Conservation (phyloP, 2,797 vertebrate genomes). For the Alfaro cultratus region DNA sequence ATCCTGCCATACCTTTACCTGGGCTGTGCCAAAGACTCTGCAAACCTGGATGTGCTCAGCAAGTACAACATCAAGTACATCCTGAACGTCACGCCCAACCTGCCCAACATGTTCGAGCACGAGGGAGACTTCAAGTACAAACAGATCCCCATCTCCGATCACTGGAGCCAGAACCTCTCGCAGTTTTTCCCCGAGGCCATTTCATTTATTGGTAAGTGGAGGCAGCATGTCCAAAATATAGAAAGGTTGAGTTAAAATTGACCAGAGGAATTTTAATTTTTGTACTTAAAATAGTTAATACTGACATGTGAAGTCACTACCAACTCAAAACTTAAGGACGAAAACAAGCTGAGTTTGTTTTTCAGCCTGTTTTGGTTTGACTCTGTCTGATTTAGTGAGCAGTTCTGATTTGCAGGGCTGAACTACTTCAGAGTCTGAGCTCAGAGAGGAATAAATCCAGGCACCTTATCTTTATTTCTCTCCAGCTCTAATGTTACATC, state of each 20-base stretch:
- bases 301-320: background rate
- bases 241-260: background rate
- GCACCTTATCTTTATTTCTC: background rate
- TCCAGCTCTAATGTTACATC: background rate
- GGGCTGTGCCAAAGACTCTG: slow-evolving; percentile 98
- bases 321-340: background rate
- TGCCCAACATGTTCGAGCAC: slow-evolving; percentile 98
- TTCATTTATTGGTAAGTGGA: slow-evolving; percentile 94
- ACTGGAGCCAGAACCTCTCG: slow-evolving; percentile 99
- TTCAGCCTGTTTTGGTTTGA: background rate
- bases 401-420: background rate
- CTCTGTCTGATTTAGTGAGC: background rate
- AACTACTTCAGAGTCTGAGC: background rate
- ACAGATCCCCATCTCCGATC: slow-evolving; percentile 99
- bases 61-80: slow-evolving; percentile 99
- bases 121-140: slow-evolving; percentile 98
- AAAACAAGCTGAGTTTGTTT: background rate
- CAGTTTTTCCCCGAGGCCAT: slow-evolving; percentile 99
- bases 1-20: slow-evolving; percentile 97
- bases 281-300: background rate
- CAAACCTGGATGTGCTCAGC: slow-evolving; percentile 94
- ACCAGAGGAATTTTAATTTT: background rate
- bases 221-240: background rate
- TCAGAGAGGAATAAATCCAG: background rate
- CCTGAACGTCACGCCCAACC: slow-evolving; percentile 97